Base-by-base conservation (phyloP, 2,797 vertebrate genomes). In the Falco naumanni region DNA sequence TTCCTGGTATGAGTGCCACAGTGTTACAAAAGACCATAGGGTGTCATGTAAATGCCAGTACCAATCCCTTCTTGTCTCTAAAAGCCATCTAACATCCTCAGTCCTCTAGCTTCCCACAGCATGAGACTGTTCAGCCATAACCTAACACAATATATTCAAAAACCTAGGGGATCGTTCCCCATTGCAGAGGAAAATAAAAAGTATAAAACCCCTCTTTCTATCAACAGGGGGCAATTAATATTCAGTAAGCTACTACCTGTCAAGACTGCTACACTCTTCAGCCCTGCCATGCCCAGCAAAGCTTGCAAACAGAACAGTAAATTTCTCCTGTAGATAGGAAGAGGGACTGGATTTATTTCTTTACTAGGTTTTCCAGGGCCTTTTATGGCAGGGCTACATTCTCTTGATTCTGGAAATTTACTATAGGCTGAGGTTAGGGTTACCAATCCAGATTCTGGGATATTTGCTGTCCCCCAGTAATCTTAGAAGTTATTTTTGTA, bases 21-120 rank as follows among this genome's bases (percentile, higher is more conserved):
- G 13, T 33, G 41, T 9, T 51, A 11, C 51, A 56, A 56, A 81
- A 47, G 47, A 56, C 20, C 33, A 43, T 1, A 4, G 16, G 61
- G 6, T 39, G 13, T 7, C 11, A 54, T 10, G 7, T 47, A 24
- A 87, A 48, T 0, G 0, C 8, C 47, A 48, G 15, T 29, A 70
- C 14, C 9, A 53, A 15, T 17, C 7, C 12, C 9, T 45, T 64
- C 29, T 10, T 51, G 4, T 47, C 53, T 34, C 21, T 74, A 51
- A 69, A 89, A 57, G 41, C 29, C 18, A 12, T 51, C 26, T 48
- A 26, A 29, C 3, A 0, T 19, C 54, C 19, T 63, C 29, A 80
- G 53, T 41, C 11, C 31, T 68, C 37, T 45, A 53, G 11, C 20
- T 79, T 79, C 43, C 29, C 1, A 1, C 14, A 89, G 13, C 13